Conservation (phyloP, 2,797 vertebrate genomes). For the Cirrhinus molitorella region DNA sequence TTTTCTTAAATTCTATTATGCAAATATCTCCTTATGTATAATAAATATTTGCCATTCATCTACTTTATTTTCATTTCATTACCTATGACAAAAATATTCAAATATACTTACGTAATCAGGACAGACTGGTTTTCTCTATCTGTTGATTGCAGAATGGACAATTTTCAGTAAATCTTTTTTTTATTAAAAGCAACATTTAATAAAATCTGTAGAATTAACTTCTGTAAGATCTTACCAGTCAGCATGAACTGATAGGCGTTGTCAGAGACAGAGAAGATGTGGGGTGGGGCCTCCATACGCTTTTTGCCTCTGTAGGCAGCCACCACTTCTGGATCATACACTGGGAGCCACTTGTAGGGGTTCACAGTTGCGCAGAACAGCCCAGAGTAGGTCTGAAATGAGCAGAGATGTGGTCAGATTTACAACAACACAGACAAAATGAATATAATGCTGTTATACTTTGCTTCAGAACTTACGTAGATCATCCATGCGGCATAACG, state of each 20-base stretch:
- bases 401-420: background rate
- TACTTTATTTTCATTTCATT: background rate
- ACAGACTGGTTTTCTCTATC: constrained; percentile 79
- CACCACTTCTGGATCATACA: constrained; percentile 75
- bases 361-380: constrained; percentile 72
- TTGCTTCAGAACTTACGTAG: constrained; percentile 74
- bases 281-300: constrained; percentile 81
- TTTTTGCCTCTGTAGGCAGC: constrained; percentile 88
- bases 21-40: background rate
- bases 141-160: constrained; percentile 55
- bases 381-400: constrained; percentile 76
- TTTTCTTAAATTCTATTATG: background rate
- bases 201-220: background rate
- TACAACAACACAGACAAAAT: background rate
- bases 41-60: background rate
- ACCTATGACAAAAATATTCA: too few relatives aligned
- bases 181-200: background rate
- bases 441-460: background rate
- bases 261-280: constrained; percentile 94
- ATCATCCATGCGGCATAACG: constrained; percentile 89
- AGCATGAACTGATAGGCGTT: constrained; percentile 86
- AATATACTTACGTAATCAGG: constrained; percentile 67
- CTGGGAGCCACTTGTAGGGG: constrained; percentile 80
- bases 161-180: background rate
- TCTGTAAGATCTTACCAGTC: constrained; percentile 66